Percentiles rank a stretch among this genome's conserved stretches.
These are phyloP conservation scores for Ischnura elegans DNA, from an alignment of 2,888 invertebrate genomes.

Conservation along the genomic window DNA sequence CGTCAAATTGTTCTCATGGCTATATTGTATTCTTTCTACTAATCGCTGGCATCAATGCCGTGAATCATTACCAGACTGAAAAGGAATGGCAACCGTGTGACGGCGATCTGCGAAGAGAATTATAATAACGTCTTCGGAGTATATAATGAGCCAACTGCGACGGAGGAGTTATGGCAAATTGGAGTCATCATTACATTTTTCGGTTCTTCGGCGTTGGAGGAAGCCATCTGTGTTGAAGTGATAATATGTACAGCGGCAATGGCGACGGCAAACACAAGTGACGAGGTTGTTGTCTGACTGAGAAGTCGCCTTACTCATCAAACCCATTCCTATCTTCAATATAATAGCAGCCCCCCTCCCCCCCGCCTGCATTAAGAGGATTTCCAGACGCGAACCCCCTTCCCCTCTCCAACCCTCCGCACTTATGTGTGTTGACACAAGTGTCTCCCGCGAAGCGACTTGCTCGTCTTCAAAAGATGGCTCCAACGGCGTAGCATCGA, in stretches of 20 bases:
- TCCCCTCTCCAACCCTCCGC: neutral
- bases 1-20: too few relatives aligned
- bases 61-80: too few relatives aligned
- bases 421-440: conserved; percentile 25
- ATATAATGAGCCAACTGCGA: neutral
- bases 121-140: too few relatives aligned
- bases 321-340: neutral
- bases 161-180: neutral
- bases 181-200: neutral
- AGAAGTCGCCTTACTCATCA: neutral
- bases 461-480: neutral
- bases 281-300: neutral
- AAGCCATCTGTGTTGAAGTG: neutral
- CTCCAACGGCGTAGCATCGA: neutral
- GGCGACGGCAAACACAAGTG: conserved; percentile 12
- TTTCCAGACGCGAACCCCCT: neutral
- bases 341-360: neutral
- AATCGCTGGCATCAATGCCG: too few relatives aligned
- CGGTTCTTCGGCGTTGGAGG: neutral
- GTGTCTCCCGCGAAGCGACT: neutral
- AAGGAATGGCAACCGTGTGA: too few relatives aligned
- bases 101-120: too few relatives aligned
- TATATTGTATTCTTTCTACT: too few relatives aligned
- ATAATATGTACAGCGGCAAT: neutral
- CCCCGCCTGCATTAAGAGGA: neutral